Evolutionary conservation across 2,888 invertebrate genomes (phyloP), one percentile per base, ranked within the genome.

Genomic region (Netelia virgata): DNA sequence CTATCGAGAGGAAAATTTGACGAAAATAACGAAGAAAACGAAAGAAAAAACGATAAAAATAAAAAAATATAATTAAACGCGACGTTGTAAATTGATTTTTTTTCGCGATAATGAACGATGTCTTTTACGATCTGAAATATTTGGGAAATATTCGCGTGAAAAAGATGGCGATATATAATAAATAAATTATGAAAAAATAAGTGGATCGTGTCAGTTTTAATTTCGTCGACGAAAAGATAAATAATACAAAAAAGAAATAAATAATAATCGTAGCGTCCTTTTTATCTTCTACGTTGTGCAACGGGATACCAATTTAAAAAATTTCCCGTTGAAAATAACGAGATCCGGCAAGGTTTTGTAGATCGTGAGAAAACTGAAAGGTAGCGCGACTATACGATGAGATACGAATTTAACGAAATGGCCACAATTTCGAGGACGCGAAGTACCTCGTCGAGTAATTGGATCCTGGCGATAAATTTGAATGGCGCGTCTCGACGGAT

Each of bases 231-330:
- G 5, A 68, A 61, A 18, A 14, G 53, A 64, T 68, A 23, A 57
- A 14, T n/a, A 14, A 14, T 11, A 53, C 2, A 28, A 1, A 16
- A 36, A 18, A 75, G 61, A 59, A 53, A 64, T 43, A 75, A 18
- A 23, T 11, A 28, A 28, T 28, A 28, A 28, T 28, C 2, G 5
- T n/a, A 16, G 9, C 28, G 23, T 16, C 14, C 16, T 23, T 43
- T 61, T 73, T 41, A 53, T 69, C 16, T 41, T 10, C 6, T 61
- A 18, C 23, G 69, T 61, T 6, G 57, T 64, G 82, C 63, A 82
- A 84, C 28, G 20, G 5, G 78, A 84, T 47, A 69, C 82, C 84
- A 84, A 82, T 84, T 82, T 82, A 79, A 82, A 68, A 72, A 70
- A 75, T 28, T 43, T 20, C 64, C 70, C 23, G 73, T 78, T 57